These are phyloP conservation scores for Chelonia mydas DNA, from an alignment of 2,797 vertebrate genomes.

Conservation along the genomic window DNA sequence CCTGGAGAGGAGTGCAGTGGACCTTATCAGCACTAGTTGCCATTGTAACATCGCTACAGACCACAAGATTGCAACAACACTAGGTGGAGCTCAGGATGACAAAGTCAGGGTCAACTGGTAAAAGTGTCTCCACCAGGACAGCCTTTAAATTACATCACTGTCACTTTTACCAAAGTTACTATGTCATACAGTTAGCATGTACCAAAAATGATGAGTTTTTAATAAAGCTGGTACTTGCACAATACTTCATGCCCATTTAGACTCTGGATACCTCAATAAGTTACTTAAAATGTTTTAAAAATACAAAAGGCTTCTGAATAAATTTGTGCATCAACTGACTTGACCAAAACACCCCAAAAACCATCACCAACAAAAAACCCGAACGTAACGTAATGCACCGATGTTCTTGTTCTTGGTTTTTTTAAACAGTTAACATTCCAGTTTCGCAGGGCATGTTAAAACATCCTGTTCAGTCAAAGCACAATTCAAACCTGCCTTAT, in stretches of 20 bases:
- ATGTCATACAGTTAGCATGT: background rate
- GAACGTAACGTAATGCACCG: background rate
- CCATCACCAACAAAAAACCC: background rate
- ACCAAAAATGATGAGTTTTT: background rate
- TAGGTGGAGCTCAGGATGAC: background rate
- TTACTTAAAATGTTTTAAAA: slow-evolving; percentile 26
- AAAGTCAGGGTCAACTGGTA: background rate
- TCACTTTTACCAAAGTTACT: background rate
- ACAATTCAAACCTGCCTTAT: background rate
- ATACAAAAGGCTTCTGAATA: slow-evolving; percentile 18
- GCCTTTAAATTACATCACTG: background rate
- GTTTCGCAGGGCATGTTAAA: background rate
- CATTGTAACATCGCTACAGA: background rate
- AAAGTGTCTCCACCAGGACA: background rate
- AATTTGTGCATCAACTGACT: background rate
- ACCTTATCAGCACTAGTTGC: background rate
- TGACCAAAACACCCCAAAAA: background rate
- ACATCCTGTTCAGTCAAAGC: background rate
- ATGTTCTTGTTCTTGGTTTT: background rate
- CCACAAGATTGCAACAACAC: background rate
- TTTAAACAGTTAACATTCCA: background rate
- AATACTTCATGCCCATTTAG: background rate
- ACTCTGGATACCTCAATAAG: slow-evolving; percentile 11
- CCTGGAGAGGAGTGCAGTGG: background rate
- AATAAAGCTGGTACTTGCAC: background rate